Percentiles rank a stretch among this genome's conserved stretches.
Conservation (phyloP, 1,140 invertebrate genomes). For the Lepidurus couesii region DNA sequence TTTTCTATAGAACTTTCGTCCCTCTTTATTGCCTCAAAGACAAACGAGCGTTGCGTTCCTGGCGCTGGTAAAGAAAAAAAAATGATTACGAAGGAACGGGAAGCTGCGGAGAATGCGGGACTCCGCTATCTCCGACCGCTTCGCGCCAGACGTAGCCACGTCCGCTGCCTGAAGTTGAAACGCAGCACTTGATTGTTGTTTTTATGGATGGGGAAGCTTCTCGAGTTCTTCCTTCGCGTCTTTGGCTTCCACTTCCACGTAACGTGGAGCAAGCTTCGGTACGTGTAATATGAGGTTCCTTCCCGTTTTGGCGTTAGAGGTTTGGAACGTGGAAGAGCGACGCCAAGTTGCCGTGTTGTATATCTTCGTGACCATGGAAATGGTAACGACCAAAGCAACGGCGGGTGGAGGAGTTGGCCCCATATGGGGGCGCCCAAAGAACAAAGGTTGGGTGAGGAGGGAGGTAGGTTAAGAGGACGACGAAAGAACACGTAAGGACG, state of each 20-base stretch:
- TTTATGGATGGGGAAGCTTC: no score
- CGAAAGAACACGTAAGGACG: not conserved
- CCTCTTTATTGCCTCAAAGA: no score
- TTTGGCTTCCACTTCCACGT: no score
- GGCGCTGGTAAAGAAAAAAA: no score
- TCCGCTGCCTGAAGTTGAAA: not conserved
- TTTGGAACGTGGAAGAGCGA: no score
- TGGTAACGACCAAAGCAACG: not conserved
- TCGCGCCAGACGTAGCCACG: constrained; percentile 20
- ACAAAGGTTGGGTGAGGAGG: not conserved
- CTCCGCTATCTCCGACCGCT: not conserved
- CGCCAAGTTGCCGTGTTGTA: not conserved
- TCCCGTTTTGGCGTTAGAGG: no score
- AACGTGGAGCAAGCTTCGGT: no score
- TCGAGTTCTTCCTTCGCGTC: no score
- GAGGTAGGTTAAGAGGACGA: not conserved
- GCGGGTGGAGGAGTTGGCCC: not conserved
- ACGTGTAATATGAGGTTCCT: no score
- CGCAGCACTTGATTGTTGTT: not conserved
- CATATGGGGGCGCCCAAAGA: no score
- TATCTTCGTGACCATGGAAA: constrained; percentile 19
- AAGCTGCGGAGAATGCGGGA: constrained; percentile 16
- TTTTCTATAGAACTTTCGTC: no score
- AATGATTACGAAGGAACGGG: not conserved
- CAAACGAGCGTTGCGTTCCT: no score